Conservation (phyloP, 2,797 vertebrate species). For the Sebastes itinus region DNA sequence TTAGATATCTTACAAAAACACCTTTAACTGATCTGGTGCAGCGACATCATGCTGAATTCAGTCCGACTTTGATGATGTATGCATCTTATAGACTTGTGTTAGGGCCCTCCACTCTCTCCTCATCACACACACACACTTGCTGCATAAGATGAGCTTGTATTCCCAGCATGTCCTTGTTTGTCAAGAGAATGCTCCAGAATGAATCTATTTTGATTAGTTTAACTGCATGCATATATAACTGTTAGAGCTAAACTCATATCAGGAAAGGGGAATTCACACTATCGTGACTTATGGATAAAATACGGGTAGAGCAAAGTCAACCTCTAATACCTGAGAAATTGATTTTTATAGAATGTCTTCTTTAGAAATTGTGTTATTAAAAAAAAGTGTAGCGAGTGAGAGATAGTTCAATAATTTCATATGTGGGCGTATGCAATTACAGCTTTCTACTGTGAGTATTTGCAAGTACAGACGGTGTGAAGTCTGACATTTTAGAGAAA, state of each 20-base stretch:
- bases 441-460: slow-evolving; percentile 30
- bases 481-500: slow-evolving; percentile 42
- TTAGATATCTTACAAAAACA: neutral
- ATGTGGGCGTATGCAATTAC: slow-evolving; percentile 19
- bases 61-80: neutral
- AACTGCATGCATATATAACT: neutral
- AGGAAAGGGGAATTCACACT: neutral
- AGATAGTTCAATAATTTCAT: neutral
- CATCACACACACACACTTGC: neutral
- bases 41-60: neutral
- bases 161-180: neutral
- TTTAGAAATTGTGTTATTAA: neutral
- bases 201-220: neutral
- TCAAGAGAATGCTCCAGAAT: neutral
- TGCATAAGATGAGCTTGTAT: neutral
- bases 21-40: neutral
- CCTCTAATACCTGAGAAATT: neutral
- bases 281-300: neutral
- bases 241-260: neutral
- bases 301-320: neutral
- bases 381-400: neutral
- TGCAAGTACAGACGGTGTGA: slow-evolving; percentile 46
- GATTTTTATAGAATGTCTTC: neutral
- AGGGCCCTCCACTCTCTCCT: neutral
- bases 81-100: neutral